Evolutionary conservation across 2,888 invertebrate species (phyloP).

Genomic region (Cryptus viduatorius): DNA sequence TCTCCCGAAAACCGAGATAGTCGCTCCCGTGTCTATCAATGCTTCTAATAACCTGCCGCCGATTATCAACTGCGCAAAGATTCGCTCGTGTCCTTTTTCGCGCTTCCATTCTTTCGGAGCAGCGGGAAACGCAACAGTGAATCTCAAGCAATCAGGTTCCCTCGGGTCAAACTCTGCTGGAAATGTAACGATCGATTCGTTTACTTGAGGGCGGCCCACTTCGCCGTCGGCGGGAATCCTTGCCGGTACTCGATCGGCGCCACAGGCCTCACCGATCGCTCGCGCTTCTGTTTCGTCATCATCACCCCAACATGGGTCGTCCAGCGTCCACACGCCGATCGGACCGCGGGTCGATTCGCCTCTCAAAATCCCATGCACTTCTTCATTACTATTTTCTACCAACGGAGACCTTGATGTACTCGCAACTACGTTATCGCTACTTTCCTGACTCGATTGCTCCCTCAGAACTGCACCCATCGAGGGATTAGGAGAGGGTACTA

Average conservation of each 20-base stretch:
- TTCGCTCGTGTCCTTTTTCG: background rate
- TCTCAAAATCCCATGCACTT: background rate
- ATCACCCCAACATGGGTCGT: background rate
- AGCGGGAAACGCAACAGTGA: no score
- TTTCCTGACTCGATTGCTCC: background rate
- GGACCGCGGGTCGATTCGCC: background rate
- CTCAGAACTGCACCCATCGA: background rate
- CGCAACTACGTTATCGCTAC: background rate
- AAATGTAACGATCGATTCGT: background rate
- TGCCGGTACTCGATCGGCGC: background rate
- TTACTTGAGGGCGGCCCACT: background rate
- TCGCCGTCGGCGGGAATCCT: background rate
- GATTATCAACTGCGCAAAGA: background rate
- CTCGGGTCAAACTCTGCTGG: background rate
- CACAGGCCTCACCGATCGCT: background rate
- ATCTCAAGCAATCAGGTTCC: no score
- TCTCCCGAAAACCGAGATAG: background rate
- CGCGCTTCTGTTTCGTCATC: background rate
- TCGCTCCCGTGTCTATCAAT: background rate
- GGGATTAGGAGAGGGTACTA: background rate
- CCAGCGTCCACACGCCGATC: background rate
- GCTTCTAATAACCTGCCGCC: background rate
- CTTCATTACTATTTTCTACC: no score
- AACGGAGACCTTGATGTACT: background rate
- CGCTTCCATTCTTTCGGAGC: background rate